These are phyloP conservation scores for Stomorhina lunata DNA, from an alignment of 2,888 invertebrate genomes.

Conservation along the genomic window DNA sequence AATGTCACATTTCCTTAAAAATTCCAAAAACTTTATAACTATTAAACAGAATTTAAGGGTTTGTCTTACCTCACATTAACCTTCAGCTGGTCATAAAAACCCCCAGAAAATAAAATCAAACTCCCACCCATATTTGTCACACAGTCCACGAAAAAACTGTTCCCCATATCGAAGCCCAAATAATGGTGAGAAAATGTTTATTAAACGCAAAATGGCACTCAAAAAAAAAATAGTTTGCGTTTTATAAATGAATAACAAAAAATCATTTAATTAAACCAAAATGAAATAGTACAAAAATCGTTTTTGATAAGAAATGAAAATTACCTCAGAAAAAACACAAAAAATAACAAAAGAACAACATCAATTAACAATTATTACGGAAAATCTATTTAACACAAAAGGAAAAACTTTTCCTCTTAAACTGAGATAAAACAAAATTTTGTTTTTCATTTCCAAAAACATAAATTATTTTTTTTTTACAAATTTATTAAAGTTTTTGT, in stretches of 20 bases:
- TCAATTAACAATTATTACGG: constrained; percentile 29
- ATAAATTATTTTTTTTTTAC: neutral
- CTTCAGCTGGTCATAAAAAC: neutral
- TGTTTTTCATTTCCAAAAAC: neutral
- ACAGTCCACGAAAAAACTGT: neutral
- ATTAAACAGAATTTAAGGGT: neutral
- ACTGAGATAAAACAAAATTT: neutral
- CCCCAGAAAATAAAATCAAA: neutral
- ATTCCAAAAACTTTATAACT: too few species aligned
- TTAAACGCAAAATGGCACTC: neutral
- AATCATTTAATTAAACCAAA: constrained; percentile 44
- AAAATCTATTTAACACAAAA: constrained; percentile 27
- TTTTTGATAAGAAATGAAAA: constrained; percentile 28
- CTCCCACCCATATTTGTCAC: neutral
- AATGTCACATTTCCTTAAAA: too few species aligned
- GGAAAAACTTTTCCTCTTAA: neutral
- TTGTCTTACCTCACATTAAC: neutral
- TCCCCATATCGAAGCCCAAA: neutral
- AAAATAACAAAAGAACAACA: neutral
- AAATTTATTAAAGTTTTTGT: constrained; percentile 1
- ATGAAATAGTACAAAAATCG: neutral
- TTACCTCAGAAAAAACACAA: neutral
- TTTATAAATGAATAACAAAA: constrained; percentile 28
- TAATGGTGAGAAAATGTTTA: constrained; percentile 9
- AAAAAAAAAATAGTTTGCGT: constrained; percentile 1